Conservation (phyloP, 2,888 invertebrate genomes). For the Anthophora plumipes region DNA sequence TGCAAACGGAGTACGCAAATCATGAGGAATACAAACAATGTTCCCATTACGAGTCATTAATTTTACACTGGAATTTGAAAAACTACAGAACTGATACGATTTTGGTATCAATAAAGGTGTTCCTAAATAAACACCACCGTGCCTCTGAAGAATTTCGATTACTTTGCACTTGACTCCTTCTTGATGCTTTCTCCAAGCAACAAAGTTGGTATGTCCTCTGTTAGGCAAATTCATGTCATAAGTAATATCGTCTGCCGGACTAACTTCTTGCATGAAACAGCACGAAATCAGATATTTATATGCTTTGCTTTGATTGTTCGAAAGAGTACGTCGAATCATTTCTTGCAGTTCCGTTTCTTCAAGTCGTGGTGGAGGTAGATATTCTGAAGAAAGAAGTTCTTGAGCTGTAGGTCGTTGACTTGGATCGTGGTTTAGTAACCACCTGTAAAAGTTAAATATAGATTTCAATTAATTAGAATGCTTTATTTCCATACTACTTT, state of each 20-base stretch:
- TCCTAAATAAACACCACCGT: slow-evolving; percentile 92
- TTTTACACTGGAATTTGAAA: slow-evolving; percentile 88
- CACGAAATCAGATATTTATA: slow-evolving; percentile 90
- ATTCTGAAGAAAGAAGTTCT: slow-evolving; percentile 92
- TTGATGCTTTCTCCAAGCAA: slow-evolving; percentile 73
- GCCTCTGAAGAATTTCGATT: slow-evolving; percentile 88
- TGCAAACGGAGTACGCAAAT: slow-evolving; percentile 92
- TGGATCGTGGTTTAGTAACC: slow-evolving; percentile 95
- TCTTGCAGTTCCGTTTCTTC: slow-evolving; percentile 94
- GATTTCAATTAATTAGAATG: background rate
- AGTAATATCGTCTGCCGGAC: slow-evolving; percentile 91
- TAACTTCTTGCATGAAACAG: slow-evolving; percentile 87
- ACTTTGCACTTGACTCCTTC: slow-evolving; percentile 84
- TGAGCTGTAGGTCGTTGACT: slow-evolving; percentile 93
- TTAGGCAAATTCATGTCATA: slow-evolving; percentile 89
- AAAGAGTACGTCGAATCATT: slow-evolving; percentile 92
- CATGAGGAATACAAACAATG: slow-evolving; percentile 93
- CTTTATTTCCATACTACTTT: background rate
- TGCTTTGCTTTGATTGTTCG: slow-evolving; percentile 91
- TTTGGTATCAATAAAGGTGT: slow-evolving; percentile 94
- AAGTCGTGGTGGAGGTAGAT: slow-evolving; percentile 93
- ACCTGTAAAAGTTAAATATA: slow-evolving; percentile 81
- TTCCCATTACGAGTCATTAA: slow-evolving; percentile 95
- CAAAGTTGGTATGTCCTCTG: slow-evolving; percentile 71
- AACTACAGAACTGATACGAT: slow-evolving; percentile 86